Conservation (phyloP, 2,113 vertebrate species). For the Alligator mississippiensis region DNA sequence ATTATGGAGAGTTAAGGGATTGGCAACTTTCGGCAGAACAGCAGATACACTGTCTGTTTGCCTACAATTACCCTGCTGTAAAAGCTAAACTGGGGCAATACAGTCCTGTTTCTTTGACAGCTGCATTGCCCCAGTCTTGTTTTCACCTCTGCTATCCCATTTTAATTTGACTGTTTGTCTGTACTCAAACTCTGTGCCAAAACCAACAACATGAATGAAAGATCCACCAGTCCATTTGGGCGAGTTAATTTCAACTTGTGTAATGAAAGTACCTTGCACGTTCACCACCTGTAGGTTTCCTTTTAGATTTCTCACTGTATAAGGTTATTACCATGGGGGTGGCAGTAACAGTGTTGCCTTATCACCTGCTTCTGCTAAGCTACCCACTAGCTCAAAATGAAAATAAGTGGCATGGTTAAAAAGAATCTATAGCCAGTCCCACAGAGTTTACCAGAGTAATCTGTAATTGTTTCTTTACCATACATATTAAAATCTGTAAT, state of each 20-base stretch:
- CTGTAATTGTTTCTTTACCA: not conserved
- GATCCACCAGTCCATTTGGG: not conserved
- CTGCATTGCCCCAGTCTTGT: too few species aligned
- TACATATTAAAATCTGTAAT: not conserved
- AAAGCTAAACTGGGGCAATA: too few species aligned
- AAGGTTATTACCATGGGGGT: not conserved
- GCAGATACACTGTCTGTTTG: too few species aligned
- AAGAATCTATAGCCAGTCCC: not conserved
- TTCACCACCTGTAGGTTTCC: not conserved
- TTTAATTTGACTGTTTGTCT: too few species aligned
- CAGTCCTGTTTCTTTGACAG: too few species aligned
- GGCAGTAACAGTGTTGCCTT: not conserved
- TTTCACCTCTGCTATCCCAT: too few species aligned
- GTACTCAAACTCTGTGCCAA: too few species aligned
- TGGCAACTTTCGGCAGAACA: too few species aligned
- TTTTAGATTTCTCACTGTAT: not conserved
- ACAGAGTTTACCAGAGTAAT: not conserved
- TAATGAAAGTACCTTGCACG: not conserved
- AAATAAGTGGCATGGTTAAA: not conserved
- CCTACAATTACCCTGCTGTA: too few species aligned
- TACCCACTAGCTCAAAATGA: not conserved
- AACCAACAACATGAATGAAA: too few species aligned
- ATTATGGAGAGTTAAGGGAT: not conserved
- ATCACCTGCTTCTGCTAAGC: fast-evolving
- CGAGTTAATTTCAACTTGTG: not conserved